Conservation (phyloP, 2,888 invertebrate genomes). For the Ecdyonurus torrentis region DNA sequence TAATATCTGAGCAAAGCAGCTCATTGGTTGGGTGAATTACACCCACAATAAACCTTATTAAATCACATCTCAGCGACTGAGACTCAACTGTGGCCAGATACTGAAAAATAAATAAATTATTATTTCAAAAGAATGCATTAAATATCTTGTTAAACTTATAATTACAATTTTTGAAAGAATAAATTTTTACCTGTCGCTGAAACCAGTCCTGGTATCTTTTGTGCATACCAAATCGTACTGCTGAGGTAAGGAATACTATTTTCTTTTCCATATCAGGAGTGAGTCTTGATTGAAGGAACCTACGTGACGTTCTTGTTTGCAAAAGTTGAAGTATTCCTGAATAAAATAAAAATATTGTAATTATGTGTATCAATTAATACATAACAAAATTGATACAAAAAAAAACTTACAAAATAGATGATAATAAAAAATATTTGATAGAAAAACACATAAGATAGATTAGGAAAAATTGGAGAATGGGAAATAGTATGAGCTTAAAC, state of each 20-base stretch:
- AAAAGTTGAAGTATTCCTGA: conserved; percentile 53
- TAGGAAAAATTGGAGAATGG: no score
- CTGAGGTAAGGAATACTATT: conserved; percentile 67
- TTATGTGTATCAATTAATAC: no score
- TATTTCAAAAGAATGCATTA: no score
- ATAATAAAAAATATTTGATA: no score
- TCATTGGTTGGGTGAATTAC: conserved; percentile 91
- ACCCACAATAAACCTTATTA: conserved; percentile 85
- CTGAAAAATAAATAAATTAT: conserved; percentile 31
- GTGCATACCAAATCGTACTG: conserved; percentile 77
- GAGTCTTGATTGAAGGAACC: conserved; percentile 66
- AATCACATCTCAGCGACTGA: conserved; percentile 77
- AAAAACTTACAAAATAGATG: conserved; percentile 6
- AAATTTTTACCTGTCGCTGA: conserved; percentile 43
- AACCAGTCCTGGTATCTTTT: conserved; percentile 93
- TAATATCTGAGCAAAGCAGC: conserved; percentile 81
- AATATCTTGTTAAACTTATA: no score
- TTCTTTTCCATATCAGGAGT: conserved; percentile 91
- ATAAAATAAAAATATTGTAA: conserved; percentile 9
- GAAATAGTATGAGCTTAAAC: no score
- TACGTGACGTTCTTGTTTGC: conserved; percentile 68
- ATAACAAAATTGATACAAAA: background rate
- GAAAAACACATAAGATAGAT: no score
- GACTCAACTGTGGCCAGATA: conserved; percentile 84
- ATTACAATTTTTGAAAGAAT: no score